Percentiles rank a stretch among this genome's conserved stretches.
Evolutionary conservation across 2,113 vertebrate species (phyloP).

Genomic region (Lycocorax pyrrhopterus): DNA sequence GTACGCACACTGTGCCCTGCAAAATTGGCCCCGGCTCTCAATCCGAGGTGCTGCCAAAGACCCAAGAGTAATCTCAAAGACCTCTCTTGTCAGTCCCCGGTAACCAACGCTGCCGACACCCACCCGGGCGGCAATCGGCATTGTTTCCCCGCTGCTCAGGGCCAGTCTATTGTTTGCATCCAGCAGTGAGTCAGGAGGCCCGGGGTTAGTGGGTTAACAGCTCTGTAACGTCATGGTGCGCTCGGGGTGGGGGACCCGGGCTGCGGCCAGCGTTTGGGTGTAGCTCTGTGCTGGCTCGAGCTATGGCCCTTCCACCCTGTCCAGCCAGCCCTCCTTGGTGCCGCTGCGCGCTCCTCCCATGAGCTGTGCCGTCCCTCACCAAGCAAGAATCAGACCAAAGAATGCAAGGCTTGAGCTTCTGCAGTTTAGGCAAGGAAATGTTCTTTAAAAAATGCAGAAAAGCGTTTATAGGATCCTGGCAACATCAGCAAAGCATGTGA

Average conservation of each 20-base stretch:
- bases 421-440: neutral
- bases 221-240: neutral
- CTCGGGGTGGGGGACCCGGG: neutral
- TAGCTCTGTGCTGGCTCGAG: neutral
- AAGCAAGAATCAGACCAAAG: neutral
- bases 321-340: neutral
- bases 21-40: neutral
- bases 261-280: neutral
- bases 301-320: neutral
- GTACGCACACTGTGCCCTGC: rapidly evolving
- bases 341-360: neutral
- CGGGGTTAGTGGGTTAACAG: slow-evolving; percentile 6
- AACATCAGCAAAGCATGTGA: neutral
- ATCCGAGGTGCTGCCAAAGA: neutral
- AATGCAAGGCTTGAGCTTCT: neutral
- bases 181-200: neutral
- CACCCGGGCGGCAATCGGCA: neutral
- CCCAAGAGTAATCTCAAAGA: neutral
- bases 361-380: rapidly evolving
- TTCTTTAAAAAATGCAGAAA: neutral
- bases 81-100: neutral
- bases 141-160: neutral
- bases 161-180: neutral
- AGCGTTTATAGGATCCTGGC: neutral
- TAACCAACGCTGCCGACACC: neutral